A percentile compares a stretch with the other conserved stretches of the same genome.
Evolutionary conservation across 53 echinoderm and acorn worm genomes (phyloP).

Genomic region (Patiria pectinifera): DNA sequence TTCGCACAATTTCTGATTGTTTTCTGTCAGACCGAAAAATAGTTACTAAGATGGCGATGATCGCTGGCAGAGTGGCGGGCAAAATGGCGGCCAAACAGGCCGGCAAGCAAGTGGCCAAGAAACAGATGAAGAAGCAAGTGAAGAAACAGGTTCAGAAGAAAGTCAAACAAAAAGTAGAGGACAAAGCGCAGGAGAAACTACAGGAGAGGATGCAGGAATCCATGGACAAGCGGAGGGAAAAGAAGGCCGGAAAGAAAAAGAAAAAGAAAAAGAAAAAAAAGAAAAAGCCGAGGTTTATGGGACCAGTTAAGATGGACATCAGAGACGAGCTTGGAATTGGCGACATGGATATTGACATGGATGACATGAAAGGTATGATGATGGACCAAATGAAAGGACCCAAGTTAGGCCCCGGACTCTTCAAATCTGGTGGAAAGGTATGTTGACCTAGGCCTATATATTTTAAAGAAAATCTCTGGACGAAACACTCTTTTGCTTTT

Average conservation of each 20-base stretch:
- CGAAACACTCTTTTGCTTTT: too few species aligned
- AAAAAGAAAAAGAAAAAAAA: constrained; percentile 16
- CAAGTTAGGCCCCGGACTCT: not conserved
- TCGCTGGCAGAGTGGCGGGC: constrained; percentile 8
- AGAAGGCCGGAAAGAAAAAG: constrained; percentile 7
- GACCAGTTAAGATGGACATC: not conserved
- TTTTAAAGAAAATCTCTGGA: too few species aligned
- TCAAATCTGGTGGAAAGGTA: not conserved
- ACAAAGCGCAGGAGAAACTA: constrained; percentile 60
- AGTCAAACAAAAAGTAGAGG: constrained; percentile 71
- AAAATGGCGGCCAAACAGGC: constrained; percentile 30
- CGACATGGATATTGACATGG: not conserved
- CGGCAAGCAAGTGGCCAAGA: constrained; percentile 59
- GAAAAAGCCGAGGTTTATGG: not conserved
- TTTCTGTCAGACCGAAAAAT: not conserved
- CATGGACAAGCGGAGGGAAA: constrained; percentile 32
- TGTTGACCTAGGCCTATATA: too few species aligned
- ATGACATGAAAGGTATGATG: not conserved
- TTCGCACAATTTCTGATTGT: not conserved
- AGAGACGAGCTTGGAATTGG: not conserved
- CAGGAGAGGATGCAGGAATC: constrained; percentile 56
- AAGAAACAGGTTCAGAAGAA: constrained; percentile 33
- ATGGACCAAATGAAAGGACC: constrained; percentile 5
- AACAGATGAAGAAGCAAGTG: constrained; percentile 49
- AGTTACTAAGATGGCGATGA: not conserved